Evolutionary conservation across 2,797 vertebrate genomes (phyloP).

Genomic region (Siniperca scherzeri): DNA sequence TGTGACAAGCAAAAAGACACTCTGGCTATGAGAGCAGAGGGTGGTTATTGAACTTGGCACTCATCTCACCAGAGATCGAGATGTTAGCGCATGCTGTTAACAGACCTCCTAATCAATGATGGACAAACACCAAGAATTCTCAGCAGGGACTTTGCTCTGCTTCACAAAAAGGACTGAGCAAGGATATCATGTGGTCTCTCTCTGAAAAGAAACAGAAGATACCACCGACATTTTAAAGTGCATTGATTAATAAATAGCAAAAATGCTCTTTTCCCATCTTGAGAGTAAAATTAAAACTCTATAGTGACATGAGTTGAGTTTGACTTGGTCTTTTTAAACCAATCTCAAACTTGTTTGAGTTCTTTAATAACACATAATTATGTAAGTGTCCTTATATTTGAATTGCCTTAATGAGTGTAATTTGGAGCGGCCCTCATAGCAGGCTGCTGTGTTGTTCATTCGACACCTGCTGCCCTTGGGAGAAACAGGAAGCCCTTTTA

Average conservation of each 20-base stretch:
- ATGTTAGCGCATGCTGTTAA: conserved; percentile 72
- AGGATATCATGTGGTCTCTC: conserved; percentile 20
- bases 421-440: conserved; percentile 41
- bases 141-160: conserved; percentile 48
- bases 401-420: conserved; percentile 60
- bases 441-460: conserved; percentile 52
- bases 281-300: conserved; percentile 30
- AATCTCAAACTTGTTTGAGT: conserved; percentile 33
- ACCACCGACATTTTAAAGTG: conserved; percentile 31
- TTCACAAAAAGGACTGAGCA: conserved; percentile 50
- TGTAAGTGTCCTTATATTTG: conserved; percentile 50
- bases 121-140: conserved; percentile 60
- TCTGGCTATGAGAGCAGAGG: conserved; percentile 47
- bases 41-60: conserved; percentile 75
- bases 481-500: conserved; percentile 77
- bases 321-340: conserved; percentile 43
- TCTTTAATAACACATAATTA: conserved; percentile 53
- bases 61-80: conserved; percentile 58
- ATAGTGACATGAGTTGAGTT: background rate
- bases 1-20: conserved; percentile 61
- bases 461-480: conserved; percentile 70
- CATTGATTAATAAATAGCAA: conserved; percentile 29
- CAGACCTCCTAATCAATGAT: conserved; percentile 76
- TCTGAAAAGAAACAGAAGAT: conserved; percentile 51
- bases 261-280: conserved; percentile 28